Base-by-base conservation (phyloP, 2,113 vertebrate species). In the Scatophagus argus region DNA sequence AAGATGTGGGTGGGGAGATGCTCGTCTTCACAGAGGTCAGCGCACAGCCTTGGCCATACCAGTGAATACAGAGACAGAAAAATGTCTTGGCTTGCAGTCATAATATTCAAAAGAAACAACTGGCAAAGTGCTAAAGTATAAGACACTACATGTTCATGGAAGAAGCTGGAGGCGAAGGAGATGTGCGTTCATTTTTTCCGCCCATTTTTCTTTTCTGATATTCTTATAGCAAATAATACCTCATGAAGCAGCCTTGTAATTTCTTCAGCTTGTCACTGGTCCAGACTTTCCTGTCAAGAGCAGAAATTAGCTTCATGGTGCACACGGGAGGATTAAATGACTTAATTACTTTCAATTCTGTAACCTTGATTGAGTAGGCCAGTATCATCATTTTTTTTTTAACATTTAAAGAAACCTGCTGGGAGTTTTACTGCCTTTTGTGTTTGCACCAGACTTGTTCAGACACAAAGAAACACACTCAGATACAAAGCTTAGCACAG, bases 381-480 rank as follows among this genome's bases (percentile, higher is more conserved):
- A 56, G 46, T 32, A 62, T 70, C 32, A 23, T 34, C n/a, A n/a
- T 73, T 32, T 5, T 74, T 36, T 77, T 78, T 52, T 23, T 21
- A 29, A 55, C 41, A 32, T 78, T 74, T 27, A 39, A 74, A 73
- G 52, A 76, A 80, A 46, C 58, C 75, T 47, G 44, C 71, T 64
- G 55, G 54, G 55, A 77, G 63, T 81, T 54, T 65, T 32, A 56
- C 39, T 65, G 60, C 13, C 55, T 82, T 80, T 56, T 82, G 76
- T 77, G 61, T 75, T 64, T 63, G 67, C 8, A 21, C 44, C 41
- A 0, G 44, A 49, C 69, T 73, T 77, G 60, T 79, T 62, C 64
- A 66, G 71, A 64, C 76, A 74, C 75, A 80, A 86, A 90, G n/a
- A 65, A 69, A 54, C 60, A 68, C 54, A 44, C 39, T 76, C 27